Evolutionary conservation across 37 sponge, comb jelly and placozoan genomes (phyloP), one percentile per base, ranked within the genome.

Genomic region (Halichondria panicea): DNA sequence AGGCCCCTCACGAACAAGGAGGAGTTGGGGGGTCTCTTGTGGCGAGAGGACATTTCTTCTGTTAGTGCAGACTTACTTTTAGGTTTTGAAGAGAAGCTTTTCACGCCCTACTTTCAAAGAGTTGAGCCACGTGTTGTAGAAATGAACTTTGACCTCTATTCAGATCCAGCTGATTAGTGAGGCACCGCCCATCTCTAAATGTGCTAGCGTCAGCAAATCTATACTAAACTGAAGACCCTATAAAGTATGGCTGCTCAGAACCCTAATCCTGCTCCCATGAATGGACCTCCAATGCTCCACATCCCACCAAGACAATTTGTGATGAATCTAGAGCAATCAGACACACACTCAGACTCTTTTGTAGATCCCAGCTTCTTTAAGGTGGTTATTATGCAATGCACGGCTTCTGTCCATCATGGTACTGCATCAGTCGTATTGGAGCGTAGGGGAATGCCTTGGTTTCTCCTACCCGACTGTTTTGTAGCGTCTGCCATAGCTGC

Each of bases 1-100:
- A 93, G 81, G 31, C 89, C 89, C 42, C 89, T 84, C 3, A 93
- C 83, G 38, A 93, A 93, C 21, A 93, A 77, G 44, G 94, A 93
- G 43, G 89, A 68, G 75, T 92, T 92, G 15, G 93, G 89, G 22
- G 85, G 84, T 44, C 93, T 64, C 33, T 57, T 78, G 88, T 83
- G 87, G n/a, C 91, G 80, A 30, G 80, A 46, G 60, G 78, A 66
- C 79, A 7, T 8, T 58, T 15, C 56, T 36, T 31, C 66, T 21
- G 30, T 38, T 45, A 28, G 58, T n/a, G 15, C 73, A 56, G 9
- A 45, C 50, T 72, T 18, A n/a, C n/a, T n/a, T n/a, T n/a, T n/a
- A n/a, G n/a, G n/a, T n/a, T n/a, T n/a, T n/a, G n/a, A n/a, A n/a
- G n/a, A n/a, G n/a, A n/a, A n/a, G n/a, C n/a, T n/a, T n/a, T n/a